Conservation (phyloP, 2,888 invertebrate species). For the Heliconius aoede region DNA sequence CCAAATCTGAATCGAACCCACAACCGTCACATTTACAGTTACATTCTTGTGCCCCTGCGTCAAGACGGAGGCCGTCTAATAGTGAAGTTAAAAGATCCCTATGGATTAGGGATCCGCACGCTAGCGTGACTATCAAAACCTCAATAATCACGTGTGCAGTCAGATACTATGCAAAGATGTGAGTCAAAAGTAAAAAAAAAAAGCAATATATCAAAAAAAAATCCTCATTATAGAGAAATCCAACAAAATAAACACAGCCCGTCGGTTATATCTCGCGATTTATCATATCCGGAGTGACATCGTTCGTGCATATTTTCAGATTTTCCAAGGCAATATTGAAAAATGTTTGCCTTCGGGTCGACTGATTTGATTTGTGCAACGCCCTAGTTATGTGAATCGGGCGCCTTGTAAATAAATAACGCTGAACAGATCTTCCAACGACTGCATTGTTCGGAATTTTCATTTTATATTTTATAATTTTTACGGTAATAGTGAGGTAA, state of each 20-base stretch:
- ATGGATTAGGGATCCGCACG: no score
- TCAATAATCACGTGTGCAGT: not conserved
- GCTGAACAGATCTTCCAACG: not conserved
- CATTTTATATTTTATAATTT: not conserved
- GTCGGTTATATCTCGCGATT: constrained; percentile 18
- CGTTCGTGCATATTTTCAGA: constrained; percentile 42
- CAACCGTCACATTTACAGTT: no score
- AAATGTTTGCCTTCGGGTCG: constrained; percentile 65
- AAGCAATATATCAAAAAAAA: not conserved
- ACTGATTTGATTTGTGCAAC: constrained; percentile 69
- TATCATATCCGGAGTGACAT: constrained; percentile 29
- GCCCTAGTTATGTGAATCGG: constrained; percentile 43
- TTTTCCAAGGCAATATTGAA: constrained; percentile 65
- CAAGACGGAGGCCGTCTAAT: no score
- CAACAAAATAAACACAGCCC: constrained; percentile 9
- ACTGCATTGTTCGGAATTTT: not conserved
- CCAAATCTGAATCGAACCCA: no score
- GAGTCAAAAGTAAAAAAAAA: not conserved
- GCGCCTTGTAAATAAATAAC: constrained; percentile 35
- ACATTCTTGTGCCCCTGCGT: no score
- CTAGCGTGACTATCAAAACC: no score
- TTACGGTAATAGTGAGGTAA: not conserved
- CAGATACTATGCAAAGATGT: not conserved
- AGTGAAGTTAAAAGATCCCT: no score
- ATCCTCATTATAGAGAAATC: constrained; percentile 7